A percentile compares a stretch with the other conserved stretches of the same genome.
Conservation (phyloP, 2,113 vertebrate genomes). For the Chloebia gouldiae region DNA sequence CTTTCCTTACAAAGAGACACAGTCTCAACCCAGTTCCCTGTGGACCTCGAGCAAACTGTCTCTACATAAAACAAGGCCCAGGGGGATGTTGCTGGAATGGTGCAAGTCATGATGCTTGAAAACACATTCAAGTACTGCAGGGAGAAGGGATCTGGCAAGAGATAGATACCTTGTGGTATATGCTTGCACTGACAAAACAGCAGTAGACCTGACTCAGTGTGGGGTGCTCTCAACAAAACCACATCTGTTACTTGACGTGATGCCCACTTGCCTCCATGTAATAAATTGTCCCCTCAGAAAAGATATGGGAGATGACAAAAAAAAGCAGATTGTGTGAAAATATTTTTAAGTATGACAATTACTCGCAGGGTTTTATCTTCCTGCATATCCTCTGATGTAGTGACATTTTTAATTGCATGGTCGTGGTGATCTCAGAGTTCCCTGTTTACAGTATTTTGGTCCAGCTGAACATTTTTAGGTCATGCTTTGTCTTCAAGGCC, state of each 20-base stretch:
- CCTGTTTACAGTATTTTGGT: not conserved
- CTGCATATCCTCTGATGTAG: not conserved
- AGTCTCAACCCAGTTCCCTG: not conserved
- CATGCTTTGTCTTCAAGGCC: not conserved
- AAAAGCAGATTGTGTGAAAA: constrained; percentile 18
- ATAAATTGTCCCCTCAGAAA: not conserved
- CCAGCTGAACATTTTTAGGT: not conserved
- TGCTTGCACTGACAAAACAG: not conserved
- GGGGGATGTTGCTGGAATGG: not conserved
- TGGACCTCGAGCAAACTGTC: not conserved
- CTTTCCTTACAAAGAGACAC: not conserved
- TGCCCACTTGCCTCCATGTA: not conserved
- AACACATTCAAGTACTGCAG: not conserved
- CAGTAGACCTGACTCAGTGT: not conserved
- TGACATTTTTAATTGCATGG: not conserved
- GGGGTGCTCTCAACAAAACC: constrained; percentile 12
- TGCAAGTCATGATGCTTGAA: not conserved
- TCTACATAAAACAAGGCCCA: not conserved
- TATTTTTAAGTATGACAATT: not conserved
- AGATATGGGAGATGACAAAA: not conserved
- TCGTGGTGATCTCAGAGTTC: not conserved
- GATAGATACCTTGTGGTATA: not conserved
- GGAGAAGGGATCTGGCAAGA: not conserved
- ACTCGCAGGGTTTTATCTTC: not conserved
- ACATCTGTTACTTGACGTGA: not conserved